Conservation (phyloP, 2,888 invertebrate species). For the Aradus depressus region DNA sequence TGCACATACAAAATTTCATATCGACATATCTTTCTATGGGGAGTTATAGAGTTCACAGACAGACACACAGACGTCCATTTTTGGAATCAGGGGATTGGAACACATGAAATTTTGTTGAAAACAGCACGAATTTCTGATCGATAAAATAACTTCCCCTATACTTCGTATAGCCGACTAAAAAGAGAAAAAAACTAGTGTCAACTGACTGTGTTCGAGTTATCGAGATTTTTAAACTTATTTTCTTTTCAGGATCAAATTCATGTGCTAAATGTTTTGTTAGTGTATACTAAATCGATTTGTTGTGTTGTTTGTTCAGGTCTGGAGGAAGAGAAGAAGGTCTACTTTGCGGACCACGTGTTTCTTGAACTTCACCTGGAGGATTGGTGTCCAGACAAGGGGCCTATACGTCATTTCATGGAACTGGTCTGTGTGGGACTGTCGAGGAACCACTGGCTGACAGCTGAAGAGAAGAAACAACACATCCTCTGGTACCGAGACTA, state of each 20-base stretch:
- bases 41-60: no score
- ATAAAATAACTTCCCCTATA: no score
- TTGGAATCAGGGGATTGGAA: no score
- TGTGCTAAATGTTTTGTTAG: conserved; percentile 16
- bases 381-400: conserved; percentile 85
- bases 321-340: conserved; percentile 51
- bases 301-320: conserved; percentile 42
- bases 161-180: no score
- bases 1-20: no score
- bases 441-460: conserved; percentile 85
- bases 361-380: conserved; percentile 71
- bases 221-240: no score
- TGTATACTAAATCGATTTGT: background rate
- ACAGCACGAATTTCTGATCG: no score
- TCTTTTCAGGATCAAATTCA: conserved; percentile 25
- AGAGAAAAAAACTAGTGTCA: no score
- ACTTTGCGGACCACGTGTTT: conserved; percentile 92
- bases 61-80: no score
- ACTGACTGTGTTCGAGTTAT: background rate
- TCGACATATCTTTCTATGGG: no score
- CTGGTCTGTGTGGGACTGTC: conserved; percentile 85
- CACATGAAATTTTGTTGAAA: no score
- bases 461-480: conserved; percentile 75
- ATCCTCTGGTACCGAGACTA: conserved; percentile 87
- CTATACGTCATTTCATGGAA: conserved; percentile 95